Evolutionary conservation across 2,797 vertebrate species (phyloP), one percentile per base, ranked within the genome.

Genomic region (Percopsis omiscomaycus): DNA sequence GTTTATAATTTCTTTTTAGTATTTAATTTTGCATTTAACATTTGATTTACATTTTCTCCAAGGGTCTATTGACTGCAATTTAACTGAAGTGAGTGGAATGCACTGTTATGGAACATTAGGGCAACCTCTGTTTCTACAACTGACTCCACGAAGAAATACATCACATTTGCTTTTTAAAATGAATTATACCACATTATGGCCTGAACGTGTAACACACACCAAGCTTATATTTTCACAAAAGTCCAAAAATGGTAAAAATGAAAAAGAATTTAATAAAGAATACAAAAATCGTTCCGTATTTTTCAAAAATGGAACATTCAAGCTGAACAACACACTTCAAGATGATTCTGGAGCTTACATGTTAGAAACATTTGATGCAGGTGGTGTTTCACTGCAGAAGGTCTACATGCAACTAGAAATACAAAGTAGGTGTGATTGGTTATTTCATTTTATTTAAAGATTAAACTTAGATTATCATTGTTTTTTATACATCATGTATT

Each of bases 181-280:
- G 3, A 4, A 0, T 0, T 6, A 32, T 1, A 64, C 2, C 4
- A 37, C 8, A 5, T 6, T 6, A 5, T 37, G 4, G 8, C 32
- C 32, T 37, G 32, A 6, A 37, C 4, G 32, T 37, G 32, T 0
- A 5, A 75, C 77, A 27, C 45, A 79, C n/a, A 1, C 2, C 0
- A 12, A 5, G 14, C 0, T 14, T 0, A 0, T 0, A 0, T 32
- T 77, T 45, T 27, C 32, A 37, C 32, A 5, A 37, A 37, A 37
- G 5, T 5, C 4, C 74, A 42, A 66, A 46, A 45, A 50, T 0
- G 11, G 0, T 6, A 0, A 63, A 11, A 3, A 52, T 15, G 1
- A 5, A 0, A 3, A 0, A 1, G 1, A 22, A 10, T 1, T 0
- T 3, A 0, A 69, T 50, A 3, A 15, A 0, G 1, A 62, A 9